Evolutionary conservation across 2,113 vertebrate species (phyloP).

Genomic region (Canis aureus): DNA sequence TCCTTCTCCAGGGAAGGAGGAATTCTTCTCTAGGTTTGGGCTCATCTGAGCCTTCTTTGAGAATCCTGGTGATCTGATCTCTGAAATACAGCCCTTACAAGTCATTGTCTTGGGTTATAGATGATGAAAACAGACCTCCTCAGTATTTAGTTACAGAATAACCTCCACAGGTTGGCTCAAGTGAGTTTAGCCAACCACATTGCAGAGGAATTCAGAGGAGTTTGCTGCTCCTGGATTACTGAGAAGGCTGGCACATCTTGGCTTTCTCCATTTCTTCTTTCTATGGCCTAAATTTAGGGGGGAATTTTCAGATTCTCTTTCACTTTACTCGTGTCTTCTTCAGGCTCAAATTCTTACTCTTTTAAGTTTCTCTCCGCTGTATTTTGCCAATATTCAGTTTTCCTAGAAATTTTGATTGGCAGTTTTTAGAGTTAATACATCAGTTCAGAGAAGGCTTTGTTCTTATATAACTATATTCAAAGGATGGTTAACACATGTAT

Average conservation of each 20-base stretch:
- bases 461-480: conserved; percentile 54
- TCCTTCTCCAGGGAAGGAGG: neutral
- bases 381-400: neutral
- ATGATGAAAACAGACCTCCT: neutral
- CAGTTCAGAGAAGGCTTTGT: conserved; percentile 47
- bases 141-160: neutral
- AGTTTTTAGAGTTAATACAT: neutral
- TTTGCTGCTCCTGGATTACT: neutral
- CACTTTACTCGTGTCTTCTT: neutral
- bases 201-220: neutral
- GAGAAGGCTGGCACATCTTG: neutral
- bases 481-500: neutral
- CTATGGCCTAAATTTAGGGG: neutral
- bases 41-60: neutral
- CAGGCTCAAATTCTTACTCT: neutral
- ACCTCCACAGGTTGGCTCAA: rapidly evolving
- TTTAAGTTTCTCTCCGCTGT: neutral
- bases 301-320: conserved; percentile 32
- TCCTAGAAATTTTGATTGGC: conserved; percentile 21
- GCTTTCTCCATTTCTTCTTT: neutral
- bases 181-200: neutral
- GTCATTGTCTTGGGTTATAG: neutral
- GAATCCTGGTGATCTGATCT: neutral
- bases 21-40: neutral
- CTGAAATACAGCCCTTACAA: neutral